phyloP scores from a whole-genome alignment of 2,888 invertebrate species.

The Vannuccia rotundouncinata region DNA sequence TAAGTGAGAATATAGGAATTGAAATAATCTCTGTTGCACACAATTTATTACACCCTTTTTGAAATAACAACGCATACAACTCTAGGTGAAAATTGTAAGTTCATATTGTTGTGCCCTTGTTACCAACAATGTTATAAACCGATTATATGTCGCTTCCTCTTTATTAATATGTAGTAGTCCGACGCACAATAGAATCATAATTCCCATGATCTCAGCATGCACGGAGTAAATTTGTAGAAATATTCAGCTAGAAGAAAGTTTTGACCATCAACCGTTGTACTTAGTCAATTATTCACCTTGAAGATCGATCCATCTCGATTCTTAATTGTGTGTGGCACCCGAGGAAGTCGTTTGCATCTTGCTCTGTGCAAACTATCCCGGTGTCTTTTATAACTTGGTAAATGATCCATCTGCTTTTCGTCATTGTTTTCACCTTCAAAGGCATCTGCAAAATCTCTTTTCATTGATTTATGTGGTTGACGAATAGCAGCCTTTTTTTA shows the following conservation, averaged over 20 bases:
- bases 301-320: slow-evolving; percentile 1
- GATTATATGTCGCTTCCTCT: slow-evolving; percentile 13
- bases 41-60: slow-evolving; percentile 3
- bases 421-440: slow-evolving; percentile 12
- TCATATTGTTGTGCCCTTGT: slow-evolving; percentile 11
- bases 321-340: slow-evolving; percentile 22
- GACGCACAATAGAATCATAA: slow-evolving; percentile 11
- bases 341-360: slow-evolving; percentile 22
- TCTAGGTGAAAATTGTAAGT: slow-evolving; percentile 1
- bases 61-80: slow-evolving; percentile 14
- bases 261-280: slow-evolving; percentile 15
- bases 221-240: slow-evolving; percentile 12
- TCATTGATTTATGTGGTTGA: slow-evolving; percentile 20
- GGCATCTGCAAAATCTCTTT: slow-evolving; percentile 2
- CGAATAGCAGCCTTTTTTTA: slow-evolving; percentile 1
- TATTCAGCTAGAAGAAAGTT: slow-evolving; percentile 2
- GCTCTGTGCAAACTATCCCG: slow-evolving; percentile 15
- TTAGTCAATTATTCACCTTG: slow-evolving; percentile 10
- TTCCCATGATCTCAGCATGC: background rate
- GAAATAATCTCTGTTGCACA: slow-evolving; percentile 22
- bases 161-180: slow-evolving; percentile 26
- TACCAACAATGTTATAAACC: slow-evolving; percentile 16
- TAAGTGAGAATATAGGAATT: too few relatives aligned
- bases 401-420: slow-evolving; percentile 8
- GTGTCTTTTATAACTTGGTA: slow-evolving; percentile 15